Conservation (phyloP, 2,113 vertebrate genomes). For the Perca flavescens region DNA sequence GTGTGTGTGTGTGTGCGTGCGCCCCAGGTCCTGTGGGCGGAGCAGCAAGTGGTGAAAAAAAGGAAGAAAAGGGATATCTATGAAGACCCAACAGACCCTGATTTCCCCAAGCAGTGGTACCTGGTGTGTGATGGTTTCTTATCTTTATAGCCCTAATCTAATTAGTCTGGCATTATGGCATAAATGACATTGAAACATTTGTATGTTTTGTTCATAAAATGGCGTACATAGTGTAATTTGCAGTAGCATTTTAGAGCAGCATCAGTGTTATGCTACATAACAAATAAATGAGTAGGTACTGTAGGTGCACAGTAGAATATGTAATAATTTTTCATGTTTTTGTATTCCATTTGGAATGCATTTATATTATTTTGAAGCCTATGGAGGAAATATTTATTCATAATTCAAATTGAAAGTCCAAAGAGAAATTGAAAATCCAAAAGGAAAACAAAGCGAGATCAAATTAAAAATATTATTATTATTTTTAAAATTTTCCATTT, state of each 20-base stretch:
- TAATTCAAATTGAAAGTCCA: no score
- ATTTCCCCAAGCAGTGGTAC: constrained; percentile 97
- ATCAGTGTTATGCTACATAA: neutral
- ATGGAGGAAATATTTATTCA: no score
- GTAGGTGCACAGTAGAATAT: no score
- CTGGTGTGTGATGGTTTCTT: constrained; percentile 86
- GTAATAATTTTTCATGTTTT: neutral
- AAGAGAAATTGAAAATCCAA: no score
- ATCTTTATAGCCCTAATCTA: neutral
- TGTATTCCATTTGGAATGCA: constrained; percentile 19
- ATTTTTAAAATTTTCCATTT: no score
- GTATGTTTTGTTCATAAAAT: neutral
- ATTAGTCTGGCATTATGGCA: neutral
- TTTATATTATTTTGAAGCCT: constrained; percentile 1
- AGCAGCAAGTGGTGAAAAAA: constrained; percentile 93
- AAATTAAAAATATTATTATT: no score
- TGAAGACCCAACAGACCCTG: constrained; percentile 92
- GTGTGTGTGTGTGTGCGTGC: neutral
- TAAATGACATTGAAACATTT: neutral
- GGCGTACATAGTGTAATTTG: neutral
- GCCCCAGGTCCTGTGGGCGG: constrained; percentile 91
- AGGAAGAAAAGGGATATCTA: constrained; percentile 90
- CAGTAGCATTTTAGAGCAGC: neutral
- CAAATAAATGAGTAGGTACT: constrained; percentile 4
- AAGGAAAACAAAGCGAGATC: no score